Percentiles rank a stretch among this genome's conserved stretches.
phyloP scores from a whole-genome alignment of 2,888 invertebrate species.

The Xiphydria camelus region DNA sequence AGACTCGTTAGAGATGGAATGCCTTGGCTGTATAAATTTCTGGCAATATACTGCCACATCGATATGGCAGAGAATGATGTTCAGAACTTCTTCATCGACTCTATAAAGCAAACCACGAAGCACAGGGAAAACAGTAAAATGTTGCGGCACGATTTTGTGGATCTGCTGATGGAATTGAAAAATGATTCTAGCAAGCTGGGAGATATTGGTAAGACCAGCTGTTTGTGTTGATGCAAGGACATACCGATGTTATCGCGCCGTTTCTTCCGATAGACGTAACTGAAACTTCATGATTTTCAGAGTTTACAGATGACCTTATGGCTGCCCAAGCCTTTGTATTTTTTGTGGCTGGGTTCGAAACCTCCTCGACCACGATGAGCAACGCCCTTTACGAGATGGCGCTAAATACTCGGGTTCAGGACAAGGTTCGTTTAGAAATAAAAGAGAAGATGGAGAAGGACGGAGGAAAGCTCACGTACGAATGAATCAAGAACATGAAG shows the following conservation, averaged over 20 bases:
- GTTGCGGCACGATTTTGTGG: constrained; percentile 57
- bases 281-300: too few species aligned
- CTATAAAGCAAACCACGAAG: constrained; percentile 47
- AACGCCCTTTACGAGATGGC: constrained; percentile 57
- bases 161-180: constrained; percentile 50
- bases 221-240: too few species aligned
- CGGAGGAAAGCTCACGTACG: constrained; percentile 51
- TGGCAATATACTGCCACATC: constrained; percentile 29
- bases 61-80: constrained; percentile 31
- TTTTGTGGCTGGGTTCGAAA: constrained; percentile 59
- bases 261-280: too few species aligned
- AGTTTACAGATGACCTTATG: constrained; percentile 46
- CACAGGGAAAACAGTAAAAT: constrained; percentile 52
- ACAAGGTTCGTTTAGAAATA: constrained; percentile 53
- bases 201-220: constrained; percentile 38
- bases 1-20: constrained; percentile 11
- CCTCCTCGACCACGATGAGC: constrained; percentile 56
- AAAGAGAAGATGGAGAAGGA: constrained; percentile 37
- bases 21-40: constrained; percentile 29
- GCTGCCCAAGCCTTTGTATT: constrained; percentile 58
- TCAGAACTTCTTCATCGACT: constrained; percentile 42
- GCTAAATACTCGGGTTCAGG: constrained; percentile 52
- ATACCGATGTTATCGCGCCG: too few species aligned
- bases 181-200: constrained; percentile 31
- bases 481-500: constrained; percentile 52